Conservation (phyloP, 2,113 vertebrate species). For the Lampris megalopsis region DNA sequence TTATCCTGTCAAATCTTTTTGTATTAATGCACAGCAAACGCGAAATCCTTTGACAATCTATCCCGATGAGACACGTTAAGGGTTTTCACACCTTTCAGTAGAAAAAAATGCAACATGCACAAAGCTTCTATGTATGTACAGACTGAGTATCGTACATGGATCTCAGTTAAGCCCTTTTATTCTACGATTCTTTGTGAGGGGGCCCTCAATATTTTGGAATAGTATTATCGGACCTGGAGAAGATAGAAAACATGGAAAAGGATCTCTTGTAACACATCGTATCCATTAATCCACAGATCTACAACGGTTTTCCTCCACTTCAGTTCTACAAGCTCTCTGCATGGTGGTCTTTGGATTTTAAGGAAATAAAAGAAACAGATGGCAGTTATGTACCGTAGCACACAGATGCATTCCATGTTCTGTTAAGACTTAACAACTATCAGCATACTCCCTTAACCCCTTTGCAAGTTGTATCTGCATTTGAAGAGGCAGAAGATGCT, state of each 20-base stretch:
- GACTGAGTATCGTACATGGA: constrained; percentile 15
- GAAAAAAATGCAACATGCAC: constrained; percentile 14
- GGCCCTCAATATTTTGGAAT: constrained; percentile 11
- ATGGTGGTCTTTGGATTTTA: constrained; percentile 16
- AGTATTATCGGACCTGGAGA: neutral
- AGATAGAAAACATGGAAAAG: neutral
- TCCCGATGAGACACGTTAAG: constrained; percentile 20
- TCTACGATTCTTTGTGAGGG: constrained; percentile 22
- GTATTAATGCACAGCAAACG: constrained; percentile 19
- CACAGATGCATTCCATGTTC: constrained; percentile 66
- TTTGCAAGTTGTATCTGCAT: constrained; percentile 39
- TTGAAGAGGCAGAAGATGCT: constrained; percentile 28
- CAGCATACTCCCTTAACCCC: constrained; percentile 22
- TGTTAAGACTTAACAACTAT: constrained; percentile 39
- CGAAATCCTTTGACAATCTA: constrained; percentile 42
- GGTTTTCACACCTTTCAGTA: constrained; percentile 37
- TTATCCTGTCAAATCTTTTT: constrained; percentile 10
- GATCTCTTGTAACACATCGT: neutral
- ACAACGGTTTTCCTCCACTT: constrained; percentile 10
- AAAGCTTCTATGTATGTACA: constrained; percentile 12
- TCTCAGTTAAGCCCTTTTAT: constrained; percentile 34
- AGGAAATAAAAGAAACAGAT: constrained; percentile 12
- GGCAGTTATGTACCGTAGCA: constrained; percentile 52
- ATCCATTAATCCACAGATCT: neutral
- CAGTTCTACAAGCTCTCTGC: constrained; percentile 22